These are phyloP conservation scores for Thamnophis elegans DNA, from an alignment of 2,797 vertebrate genomes.

Conservation along the genomic window DNA sequence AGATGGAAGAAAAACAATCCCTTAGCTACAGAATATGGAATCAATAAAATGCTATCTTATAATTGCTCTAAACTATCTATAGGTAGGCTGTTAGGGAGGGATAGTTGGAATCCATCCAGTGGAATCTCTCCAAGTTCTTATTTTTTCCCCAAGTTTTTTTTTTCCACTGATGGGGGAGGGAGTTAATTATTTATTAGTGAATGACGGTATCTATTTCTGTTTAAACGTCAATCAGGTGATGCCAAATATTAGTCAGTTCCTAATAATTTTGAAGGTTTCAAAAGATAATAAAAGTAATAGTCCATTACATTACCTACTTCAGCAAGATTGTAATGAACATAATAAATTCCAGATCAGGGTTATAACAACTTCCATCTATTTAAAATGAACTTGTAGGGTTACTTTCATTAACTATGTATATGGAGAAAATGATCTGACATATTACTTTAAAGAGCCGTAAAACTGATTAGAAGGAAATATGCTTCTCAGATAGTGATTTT, in stretches of 20 bases:
- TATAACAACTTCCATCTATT: conserved; percentile 86
- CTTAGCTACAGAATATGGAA: not conserved
- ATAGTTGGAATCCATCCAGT: conserved; percentile 51
- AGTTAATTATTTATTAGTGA: conserved; percentile 71
- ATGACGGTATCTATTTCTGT: conserved; percentile 80
- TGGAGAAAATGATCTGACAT: conserved; percentile 83
- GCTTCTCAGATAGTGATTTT: conserved; percentile 71
- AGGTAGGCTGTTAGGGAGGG: conserved; percentile 14
- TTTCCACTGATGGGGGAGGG: conserved; percentile 31
- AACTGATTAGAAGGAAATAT: conserved; percentile 82
- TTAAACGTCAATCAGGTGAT: conserved; percentile 80
- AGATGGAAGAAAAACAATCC: conserved; percentile 10
- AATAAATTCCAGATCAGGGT: conserved; percentile 85
- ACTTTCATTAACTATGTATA: conserved; percentile 85
- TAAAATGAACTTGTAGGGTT: conserved; percentile 86
- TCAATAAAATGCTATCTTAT: conserved; percentile 25
- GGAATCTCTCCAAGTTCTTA: conserved; percentile 56
- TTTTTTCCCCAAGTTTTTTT: conserved; percentile 61
- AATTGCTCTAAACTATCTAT: conserved; percentile 42
- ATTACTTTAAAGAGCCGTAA: conserved; percentile 83
- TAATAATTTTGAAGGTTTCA: conserved; percentile 86
- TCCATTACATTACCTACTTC: conserved; percentile 87
- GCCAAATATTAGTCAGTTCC: conserved; percentile 83
- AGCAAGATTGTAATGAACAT: conserved; percentile 84
- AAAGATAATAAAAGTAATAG: conserved; percentile 87